A percentile compares a stretch with the other conserved stretches of the same genome.
Conservation (phyloP, 1,140 invertebrate species). For the Drosophila oshimai region DNA sequence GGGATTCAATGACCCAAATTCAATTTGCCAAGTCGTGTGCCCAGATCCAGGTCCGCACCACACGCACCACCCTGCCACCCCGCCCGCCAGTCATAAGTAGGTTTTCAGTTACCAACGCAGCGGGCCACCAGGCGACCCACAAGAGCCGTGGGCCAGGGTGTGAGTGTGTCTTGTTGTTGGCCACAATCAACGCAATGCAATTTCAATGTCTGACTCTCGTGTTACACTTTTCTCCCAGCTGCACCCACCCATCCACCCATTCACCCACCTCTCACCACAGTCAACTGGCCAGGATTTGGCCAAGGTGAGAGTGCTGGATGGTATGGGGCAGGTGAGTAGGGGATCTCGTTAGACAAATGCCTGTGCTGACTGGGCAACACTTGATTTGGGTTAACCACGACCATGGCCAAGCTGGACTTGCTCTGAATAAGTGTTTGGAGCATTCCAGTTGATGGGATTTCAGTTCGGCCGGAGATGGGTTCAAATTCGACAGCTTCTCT, state of each 20-base stretch:
- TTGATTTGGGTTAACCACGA: slow-evolving; percentile 43
- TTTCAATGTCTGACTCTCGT: slow-evolving; percentile 76
- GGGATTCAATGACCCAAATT: slow-evolving; percentile 71
- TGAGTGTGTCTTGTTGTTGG: slow-evolving; percentile 54
- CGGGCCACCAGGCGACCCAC: slow-evolving; percentile 44
- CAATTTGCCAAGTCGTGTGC: slow-evolving; percentile 54
- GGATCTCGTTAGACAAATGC: slow-evolving; percentile 51
- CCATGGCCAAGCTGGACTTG: background rate
- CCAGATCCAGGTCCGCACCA: background rate
- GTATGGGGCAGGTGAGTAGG: background rate
- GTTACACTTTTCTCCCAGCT: slow-evolving; percentile 46
- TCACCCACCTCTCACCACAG: background rate
- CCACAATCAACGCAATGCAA: slow-evolving; percentile 77
- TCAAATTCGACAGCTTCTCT: background rate
- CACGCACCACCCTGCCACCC: background rate
- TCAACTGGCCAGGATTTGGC: background rate
- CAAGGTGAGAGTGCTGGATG: slow-evolving; percentile 12
- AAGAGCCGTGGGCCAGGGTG: slow-evolving; percentile 7
- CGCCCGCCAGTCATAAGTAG: slow-evolving; percentile 58
- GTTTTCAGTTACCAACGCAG: slow-evolving; percentile 77
- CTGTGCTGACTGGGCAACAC: slow-evolving; percentile 44
- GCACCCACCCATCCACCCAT: slow-evolving; percentile 1
- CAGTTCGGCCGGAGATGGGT: slow-evolving; percentile 2
- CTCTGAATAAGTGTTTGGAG: slow-evolving; percentile 10
- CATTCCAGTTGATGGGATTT: slow-evolving; percentile 36